These are phyloP conservation scores for Sceloporus undulatus DNA, from an alignment of 2,113 vertebrate species.

Conservation along the genomic window DNA sequence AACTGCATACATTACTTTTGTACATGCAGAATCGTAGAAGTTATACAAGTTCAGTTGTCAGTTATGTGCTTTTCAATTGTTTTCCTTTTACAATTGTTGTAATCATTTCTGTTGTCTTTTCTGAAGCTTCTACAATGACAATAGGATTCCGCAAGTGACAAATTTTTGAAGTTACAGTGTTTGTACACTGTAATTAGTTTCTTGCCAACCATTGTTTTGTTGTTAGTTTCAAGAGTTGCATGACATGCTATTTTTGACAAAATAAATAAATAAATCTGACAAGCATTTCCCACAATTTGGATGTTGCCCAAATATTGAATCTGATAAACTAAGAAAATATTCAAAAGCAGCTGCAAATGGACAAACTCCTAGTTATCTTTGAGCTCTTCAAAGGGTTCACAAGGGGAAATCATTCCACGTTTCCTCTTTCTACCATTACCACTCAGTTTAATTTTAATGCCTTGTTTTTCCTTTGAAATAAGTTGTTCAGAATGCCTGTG, in stretches of 20 bases:
- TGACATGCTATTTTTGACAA: neutral
- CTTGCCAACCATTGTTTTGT: conserved; percentile 1
- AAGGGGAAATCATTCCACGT: neutral
- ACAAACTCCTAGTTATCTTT: conserved; percentile 6
- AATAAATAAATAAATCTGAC: neutral
- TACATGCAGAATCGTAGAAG: neutral
- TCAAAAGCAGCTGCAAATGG: conserved; percentile 7
- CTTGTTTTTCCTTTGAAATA: neutral
- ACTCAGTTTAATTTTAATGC: neutral
- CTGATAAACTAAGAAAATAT: conserved; percentile 6
- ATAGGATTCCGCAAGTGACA: neutral
- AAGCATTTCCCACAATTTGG: neutral
- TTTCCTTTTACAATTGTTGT: neutral
- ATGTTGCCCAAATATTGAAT: neutral
- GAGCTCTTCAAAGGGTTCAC: neutral
- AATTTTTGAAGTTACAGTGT: neutral
- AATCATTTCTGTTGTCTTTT: neutral
- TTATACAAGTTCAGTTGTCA: neutral
- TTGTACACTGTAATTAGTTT: conserved; percentile 1
- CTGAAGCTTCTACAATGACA: neutral
- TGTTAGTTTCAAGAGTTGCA: neutral
- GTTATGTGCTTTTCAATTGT: neutral
- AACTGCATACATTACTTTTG: neutral
- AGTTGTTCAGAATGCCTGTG: neutral
- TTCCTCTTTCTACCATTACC: too few relatives aligned